phyloP scores from a whole-genome alignment of 1,140 invertebrate genomes.

The Cotesia typhae region DNA sequence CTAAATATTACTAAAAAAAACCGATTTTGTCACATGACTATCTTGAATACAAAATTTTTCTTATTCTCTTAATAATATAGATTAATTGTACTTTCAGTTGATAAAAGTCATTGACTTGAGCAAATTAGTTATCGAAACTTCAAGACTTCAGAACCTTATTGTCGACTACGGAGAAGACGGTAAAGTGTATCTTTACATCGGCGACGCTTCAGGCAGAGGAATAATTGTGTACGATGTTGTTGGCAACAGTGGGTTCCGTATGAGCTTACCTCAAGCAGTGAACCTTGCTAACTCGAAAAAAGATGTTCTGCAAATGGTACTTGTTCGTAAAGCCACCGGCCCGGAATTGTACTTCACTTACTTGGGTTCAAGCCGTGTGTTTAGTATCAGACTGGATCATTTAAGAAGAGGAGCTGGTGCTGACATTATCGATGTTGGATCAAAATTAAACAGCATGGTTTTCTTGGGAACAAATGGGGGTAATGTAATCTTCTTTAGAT shows the following conservation, averaged over 20 bases:
- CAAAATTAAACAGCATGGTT: slow-evolving; percentile 68
- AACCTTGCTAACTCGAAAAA: slow-evolving; percentile 49
- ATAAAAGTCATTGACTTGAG: slow-evolving; percentile 70
- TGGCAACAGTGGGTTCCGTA: slow-evolving; percentile 64
- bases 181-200: slow-evolving; percentile 62
- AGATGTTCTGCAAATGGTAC: slow-evolving; percentile 70
- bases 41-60: no score
- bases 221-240: slow-evolving; percentile 71
- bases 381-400: slow-evolving; percentile 65
- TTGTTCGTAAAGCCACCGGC: slow-evolving; percentile 65
- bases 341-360: slow-evolving; percentile 71
- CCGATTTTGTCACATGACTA: no score
- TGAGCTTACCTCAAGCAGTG: slow-evolving; percentile 67
- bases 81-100: slow-evolving; percentile 49
- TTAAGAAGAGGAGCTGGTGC: slow-evolving; percentile 64
- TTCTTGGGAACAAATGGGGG: slow-evolving; percentile 71
- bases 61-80: no score
- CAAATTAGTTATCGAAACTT: slow-evolving; percentile 64
- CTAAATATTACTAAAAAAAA: no score
- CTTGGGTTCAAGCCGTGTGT: slow-evolving; percentile 67
- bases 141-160: slow-evolving; percentile 72
- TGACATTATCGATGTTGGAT: slow-evolving; percentile 66
- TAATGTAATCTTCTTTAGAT: slow-evolving; percentile 67
- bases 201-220: slow-evolving; percentile 68
- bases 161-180: slow-evolving; percentile 68